Evolutionary conservation across 2,113 vertebrate species (phyloP).

Genomic region (Pagrus major): DNA sequence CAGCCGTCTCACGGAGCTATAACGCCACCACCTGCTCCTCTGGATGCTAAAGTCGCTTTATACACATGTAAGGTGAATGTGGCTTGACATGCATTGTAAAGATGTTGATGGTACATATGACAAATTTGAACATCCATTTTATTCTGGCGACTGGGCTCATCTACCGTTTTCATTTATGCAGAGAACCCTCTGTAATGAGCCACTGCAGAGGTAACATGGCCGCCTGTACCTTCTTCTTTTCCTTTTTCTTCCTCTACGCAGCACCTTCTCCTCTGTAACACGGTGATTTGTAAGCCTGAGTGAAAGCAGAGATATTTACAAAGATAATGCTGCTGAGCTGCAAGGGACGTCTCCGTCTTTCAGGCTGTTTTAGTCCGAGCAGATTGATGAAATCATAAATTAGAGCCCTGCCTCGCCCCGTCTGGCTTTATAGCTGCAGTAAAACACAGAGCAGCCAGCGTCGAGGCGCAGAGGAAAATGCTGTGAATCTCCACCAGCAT

Average conservation of each 20-base stretch:
- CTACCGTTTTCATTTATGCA: neutral
- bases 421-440: slow-evolving; percentile 51
- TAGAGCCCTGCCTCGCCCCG: slow-evolving; percentile 45
- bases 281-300: neutral
- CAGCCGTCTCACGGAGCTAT: no score
- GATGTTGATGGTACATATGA: no score
- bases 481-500: slow-evolving; percentile 1
- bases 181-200: neutral
- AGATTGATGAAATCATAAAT: slow-evolving; percentile 73
- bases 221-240: neutral
- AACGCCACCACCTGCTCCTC: no score
- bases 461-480: slow-evolving; percentile 8
- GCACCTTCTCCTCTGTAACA: neutral
- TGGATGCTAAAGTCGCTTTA: no score
- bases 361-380: slow-evolving; percentile 16
- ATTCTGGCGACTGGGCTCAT: no score
- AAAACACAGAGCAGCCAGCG: slow-evolving; percentile 26
- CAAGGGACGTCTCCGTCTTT: slow-evolving; percentile 29
- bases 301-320: slow-evolving; percentile 18
- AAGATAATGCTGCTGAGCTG: slow-evolving; percentile 34
- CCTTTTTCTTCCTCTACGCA: neutral
- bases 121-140: no score
- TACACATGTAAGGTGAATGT: no score
- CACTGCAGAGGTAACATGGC: neutral
- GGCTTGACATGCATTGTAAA: no score